Evolutionary conservation across 64 coral and sea anemone species (phyloP), one percentile per base, ranked within the genome.

Genomic region (Pocillopora verrucosa): DNA sequence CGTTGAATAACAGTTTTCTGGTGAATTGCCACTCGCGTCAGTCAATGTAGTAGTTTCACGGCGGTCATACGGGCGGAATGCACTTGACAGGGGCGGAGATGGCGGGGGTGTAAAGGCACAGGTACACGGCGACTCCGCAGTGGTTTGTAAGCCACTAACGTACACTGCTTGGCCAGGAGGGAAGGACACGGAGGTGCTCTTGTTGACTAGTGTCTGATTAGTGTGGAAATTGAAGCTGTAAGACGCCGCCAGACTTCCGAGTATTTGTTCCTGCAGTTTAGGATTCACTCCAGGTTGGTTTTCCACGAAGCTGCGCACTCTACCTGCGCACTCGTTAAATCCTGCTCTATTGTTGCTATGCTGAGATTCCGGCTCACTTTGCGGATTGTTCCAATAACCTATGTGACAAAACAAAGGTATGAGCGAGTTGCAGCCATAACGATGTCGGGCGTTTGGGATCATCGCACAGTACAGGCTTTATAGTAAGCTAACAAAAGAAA

Each of bases 281-380:
- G 19, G 56, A 65, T 85, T 65, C 37, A 85, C 12, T 15, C 22
- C 36, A 3, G 61, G 64, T 36, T 85, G 82, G 64, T 85, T 85
- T 85, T 85, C 82, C 65, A 85, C 56, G 10, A 85, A 72, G 10
- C 62, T 85, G 82, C 37, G 57, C 45, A 85, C 38, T 85, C 57
- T 70, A 5, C 36, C 56, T 7, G 82, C 82, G n/a, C 82, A 85
- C 10, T 56, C 82, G 14, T 85, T 85, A 24, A 85, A 85, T 51
- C 82, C 82, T 2, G 82, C 82, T 3, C 82, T 63, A 10, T 85
- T 72, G 64, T 22, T 85, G 15, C 63, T 85, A 35, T 51, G 41
- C 41, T 72, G 22, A 12, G 41, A 85, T 72, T 85, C 82, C 2
- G 82, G 10, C 51, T 56, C 37, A 34, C 65, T 72, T n/a, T 17